Percentiles rank a stretch among this genome's conserved stretches.
phyloP scores from a whole-genome alignment of 2,113 vertebrate species.

The Pterophyllum scalare region DNA sequence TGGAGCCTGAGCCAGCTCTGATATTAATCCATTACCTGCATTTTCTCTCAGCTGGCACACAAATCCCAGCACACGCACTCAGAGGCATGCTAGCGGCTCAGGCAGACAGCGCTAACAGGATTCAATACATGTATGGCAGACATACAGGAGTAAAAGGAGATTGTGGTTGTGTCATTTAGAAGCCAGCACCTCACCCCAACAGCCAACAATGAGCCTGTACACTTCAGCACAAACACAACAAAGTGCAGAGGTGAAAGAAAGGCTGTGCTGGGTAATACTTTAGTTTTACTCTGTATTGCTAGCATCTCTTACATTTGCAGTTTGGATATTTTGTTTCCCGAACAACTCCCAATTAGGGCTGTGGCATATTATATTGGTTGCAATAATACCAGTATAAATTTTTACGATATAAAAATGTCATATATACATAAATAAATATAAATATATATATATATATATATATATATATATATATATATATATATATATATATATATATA shows the following conservation, averaged over 20 bases:
- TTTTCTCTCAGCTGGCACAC: slow-evolving; percentile 64
- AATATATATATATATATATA: too few relatives aligned
- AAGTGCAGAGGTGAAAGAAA: slow-evolving; percentile 26
- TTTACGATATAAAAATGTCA: too few relatives aligned
- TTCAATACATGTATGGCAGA: slow-evolving; percentile 37
- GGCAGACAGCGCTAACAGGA: slow-evolving; percentile 49
- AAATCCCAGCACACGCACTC: slow-evolving; percentile 42
- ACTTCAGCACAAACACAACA: slow-evolving; percentile 27
- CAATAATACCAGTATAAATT: too few relatives aligned
- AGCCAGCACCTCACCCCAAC: slow-evolving; percentile 25
- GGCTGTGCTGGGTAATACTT: background rate
- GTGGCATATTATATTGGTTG: too few relatives aligned
- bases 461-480: too few relatives aligned
- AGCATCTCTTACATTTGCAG: slow-evolving; percentile 3
- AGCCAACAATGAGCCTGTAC: slow-evolving; percentile 10
- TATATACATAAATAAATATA: too few relatives aligned
- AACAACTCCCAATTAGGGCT: background rate
- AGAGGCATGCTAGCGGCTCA: slow-evolving; percentile 17
- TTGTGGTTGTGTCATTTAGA: slow-evolving; percentile 39
- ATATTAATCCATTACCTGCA: slow-evolving; percentile 84
- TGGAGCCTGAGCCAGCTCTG: slow-evolving; percentile 69
- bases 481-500: too few relatives aligned
- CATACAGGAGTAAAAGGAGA: slow-evolving; percentile 22
- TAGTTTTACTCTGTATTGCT: slow-evolving; percentile 14
- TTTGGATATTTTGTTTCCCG: background rate